Conservation (phyloP, 2,797 vertebrate species). For the Anableps anableps region DNA sequence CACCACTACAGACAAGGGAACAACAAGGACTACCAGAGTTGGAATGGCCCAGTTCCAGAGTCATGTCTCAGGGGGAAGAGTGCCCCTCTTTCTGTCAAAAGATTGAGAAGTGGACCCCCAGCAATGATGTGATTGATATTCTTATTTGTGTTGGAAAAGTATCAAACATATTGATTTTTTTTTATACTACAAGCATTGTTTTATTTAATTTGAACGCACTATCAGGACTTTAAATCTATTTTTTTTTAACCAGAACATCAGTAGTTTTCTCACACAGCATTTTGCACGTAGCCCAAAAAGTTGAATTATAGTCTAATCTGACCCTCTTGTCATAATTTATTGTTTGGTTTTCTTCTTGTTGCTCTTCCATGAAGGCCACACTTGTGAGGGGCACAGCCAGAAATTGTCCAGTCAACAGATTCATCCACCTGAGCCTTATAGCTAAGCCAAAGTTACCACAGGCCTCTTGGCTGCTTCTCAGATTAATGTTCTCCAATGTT, state of each 20-base stretch:
- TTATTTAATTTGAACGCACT: background rate
- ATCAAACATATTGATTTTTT: background rate
- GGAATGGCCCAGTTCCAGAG: background rate
- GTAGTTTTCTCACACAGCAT: no score
- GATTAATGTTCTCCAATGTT: no score
- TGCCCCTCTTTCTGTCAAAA: background rate
- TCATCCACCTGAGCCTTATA: no score
- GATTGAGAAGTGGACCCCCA: background rate
- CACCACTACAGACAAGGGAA: conserved; percentile 1
- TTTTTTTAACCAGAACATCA: no score
- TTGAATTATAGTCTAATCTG: no score
- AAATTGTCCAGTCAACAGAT: no score
- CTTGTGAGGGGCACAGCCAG: no score
- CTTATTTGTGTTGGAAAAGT: background rate
- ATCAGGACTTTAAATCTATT: background rate
- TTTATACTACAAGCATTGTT: background rate
- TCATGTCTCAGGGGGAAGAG: background rate
- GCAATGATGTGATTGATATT: background rate
- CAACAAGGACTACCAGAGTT: background rate
- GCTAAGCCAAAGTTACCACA: no score
- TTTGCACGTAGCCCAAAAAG: background rate
- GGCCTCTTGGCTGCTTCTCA: no score
- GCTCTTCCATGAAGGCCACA: background rate
- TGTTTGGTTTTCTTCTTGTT: background rate
- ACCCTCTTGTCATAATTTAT: background rate